These are phyloP conservation scores for Diploscapter pachys DNA, from an alignment of 1,140 invertebrate species.

Conservation along the genomic window DNA sequence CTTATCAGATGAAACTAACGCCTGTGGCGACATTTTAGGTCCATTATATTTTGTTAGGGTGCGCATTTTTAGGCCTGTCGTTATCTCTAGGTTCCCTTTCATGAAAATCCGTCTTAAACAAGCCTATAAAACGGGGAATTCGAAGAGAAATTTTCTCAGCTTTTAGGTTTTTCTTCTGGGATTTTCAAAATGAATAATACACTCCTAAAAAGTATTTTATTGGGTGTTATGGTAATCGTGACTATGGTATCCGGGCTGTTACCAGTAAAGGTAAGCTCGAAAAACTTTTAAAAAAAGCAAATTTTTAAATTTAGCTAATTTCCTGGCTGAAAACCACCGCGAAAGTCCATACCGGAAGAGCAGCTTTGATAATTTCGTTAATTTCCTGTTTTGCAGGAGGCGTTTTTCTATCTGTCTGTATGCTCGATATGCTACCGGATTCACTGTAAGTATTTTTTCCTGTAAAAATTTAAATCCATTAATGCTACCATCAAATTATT, in stretches of 20 bases:
- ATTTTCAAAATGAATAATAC: slow-evolving; percentile 41
- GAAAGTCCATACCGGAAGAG: slow-evolving; percentile 19
- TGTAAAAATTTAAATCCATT: slow-evolving; percentile 39
- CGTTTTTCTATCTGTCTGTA: slow-evolving; percentile 65
- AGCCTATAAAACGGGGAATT: too few species aligned
- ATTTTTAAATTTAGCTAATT: slow-evolving; percentile 27
- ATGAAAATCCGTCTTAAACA: too few species aligned
- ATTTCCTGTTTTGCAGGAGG: slow-evolving; percentile 66
- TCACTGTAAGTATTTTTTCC: slow-evolving; percentile 59
- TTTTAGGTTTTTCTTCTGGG: too few species aligned
- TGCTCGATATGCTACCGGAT: slow-evolving; percentile 65
- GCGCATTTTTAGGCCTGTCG: too few species aligned
- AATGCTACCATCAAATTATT: too few species aligned
- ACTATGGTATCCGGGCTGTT: slow-evolving; percentile 59
- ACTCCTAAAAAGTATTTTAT: slow-evolving; percentile 57
- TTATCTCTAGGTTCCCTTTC: too few species aligned
- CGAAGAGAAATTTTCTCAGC: too few species aligned
- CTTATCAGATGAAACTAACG: too few species aligned
- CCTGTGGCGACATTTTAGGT: too few species aligned
- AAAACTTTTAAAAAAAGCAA: slow-evolving; percentile 14
- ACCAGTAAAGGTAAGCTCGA: slow-evolving; percentile 56
- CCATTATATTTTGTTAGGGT: too few species aligned
- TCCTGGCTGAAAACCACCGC: slow-evolving; percentile 14
- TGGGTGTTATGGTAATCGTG: slow-evolving; percentile 56
- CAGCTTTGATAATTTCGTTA: slow-evolving; percentile 56